Base-by-base conservation (phyloP, 2,797 vertebrate genomes). In the Propithecus perrieri region DNA sequence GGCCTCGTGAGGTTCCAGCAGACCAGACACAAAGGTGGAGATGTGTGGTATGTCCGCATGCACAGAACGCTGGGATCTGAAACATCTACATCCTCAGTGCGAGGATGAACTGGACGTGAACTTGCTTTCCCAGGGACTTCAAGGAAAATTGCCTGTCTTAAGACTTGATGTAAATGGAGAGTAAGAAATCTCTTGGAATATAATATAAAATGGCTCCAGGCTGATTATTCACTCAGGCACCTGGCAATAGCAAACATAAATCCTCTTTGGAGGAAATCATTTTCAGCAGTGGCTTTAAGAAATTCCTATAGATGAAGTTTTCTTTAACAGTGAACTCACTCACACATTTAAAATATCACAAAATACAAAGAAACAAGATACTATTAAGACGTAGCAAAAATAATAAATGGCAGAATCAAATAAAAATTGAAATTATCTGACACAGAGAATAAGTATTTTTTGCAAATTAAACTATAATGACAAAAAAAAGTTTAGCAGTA, bases 1-100 rank as follows among this genome's bases (percentile, higher is more conserved):
- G 55, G 5, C 13, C 43, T 28, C 26, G 0, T n/a, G 20, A 35
- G 28, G 24, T 61, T n/a, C 18, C 13, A 15, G 38, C 2, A 80
- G 3, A 13, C 13, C 1, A 13, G 14, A 79, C 41, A 5, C 0
- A 6, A 41, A 61, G 41, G 18, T 1, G 26, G 41, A 30, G n/a
- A 13, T 5, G 26, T 18, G 2, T 9, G 22, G 7, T 7, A 3
- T 7, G 30, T 26, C n/a, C 9, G 14, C 2, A 0, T 8, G 43
- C 6, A 59, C 8, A 2, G 15, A 12, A 63, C 46, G 41, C n/a
- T n/a, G 9, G 7, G 26, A 8, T 33, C 26, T 63, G 26, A 30
- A 33, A 11, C 14, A 59, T 1, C 48, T 18, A 8, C 20, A 6
- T 2, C 2, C 26, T n/a, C 13, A 9, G 53, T 4, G 14, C 41